Conservation (phyloP, 2,888 invertebrate species). For the Pseudanteris insignis region DNA sequence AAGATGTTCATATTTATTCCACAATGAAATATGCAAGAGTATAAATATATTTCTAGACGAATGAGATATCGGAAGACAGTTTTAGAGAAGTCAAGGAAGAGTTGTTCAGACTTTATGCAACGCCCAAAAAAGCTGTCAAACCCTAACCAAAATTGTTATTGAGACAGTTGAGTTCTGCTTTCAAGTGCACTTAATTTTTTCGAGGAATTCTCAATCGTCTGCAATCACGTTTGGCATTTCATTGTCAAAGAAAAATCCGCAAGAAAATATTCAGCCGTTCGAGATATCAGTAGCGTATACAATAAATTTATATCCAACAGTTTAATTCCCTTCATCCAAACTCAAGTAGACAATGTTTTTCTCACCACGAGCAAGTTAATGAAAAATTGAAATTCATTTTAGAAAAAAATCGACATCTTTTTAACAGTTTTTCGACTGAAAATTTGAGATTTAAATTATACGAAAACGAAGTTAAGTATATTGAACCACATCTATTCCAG, state of each 20-base stretch:
- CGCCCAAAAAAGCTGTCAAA: neutral
- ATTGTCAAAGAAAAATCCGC: no score
- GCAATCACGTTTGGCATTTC: constrained; percentile 1
- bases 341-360: no score
- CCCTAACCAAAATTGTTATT: neutral
- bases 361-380: no score
- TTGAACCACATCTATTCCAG: constrained; percentile 28
- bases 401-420: constrained; percentile 4
- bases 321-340: no score
- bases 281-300: no score
- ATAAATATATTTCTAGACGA: neutral
- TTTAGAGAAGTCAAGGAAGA: neutral
- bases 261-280: no score
- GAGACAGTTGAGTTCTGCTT: neutral
- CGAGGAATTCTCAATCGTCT: no score
- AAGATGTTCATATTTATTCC: neutral
- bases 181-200: neutral
- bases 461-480: constrained; percentile 11
- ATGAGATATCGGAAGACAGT: neutral
- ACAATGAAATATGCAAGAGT: no score
- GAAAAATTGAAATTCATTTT: no score
- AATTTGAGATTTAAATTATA: constrained; percentile 32
- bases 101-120: neutral
- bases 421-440: constrained; percentile 28
- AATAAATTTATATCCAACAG: no score